These are phyloP conservation scores for Pampusana beccarii DNA, from an alignment of 2,113 vertebrate genomes.

Conservation along the genomic window DNA sequence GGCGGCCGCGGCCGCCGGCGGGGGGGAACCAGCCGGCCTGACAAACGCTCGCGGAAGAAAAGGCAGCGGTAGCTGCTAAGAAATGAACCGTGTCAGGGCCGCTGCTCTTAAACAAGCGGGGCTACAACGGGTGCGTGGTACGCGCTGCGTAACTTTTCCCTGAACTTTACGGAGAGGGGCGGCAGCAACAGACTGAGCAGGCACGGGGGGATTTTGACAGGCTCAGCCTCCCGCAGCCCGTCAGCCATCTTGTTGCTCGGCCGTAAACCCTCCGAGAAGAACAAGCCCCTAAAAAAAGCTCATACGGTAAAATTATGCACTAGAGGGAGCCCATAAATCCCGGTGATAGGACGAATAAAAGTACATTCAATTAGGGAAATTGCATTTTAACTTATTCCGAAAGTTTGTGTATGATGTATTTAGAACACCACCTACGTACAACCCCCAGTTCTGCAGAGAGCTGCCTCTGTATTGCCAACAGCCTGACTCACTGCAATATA, in stretches of 20 bases:
- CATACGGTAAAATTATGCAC: not conserved
- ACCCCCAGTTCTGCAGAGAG: not conserved
- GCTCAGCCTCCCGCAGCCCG: not conserved
- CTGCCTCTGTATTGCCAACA: not conserved
- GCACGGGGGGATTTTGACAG: not conserved
- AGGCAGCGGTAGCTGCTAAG: too few relatives aligned
- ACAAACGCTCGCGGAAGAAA: fast-evolving
- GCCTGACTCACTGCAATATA: constrained; percentile 6
- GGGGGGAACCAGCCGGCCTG: fast-evolving
- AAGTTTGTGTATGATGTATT: not conserved
- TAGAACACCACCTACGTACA: not conserved
- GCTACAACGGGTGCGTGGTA: not conserved
- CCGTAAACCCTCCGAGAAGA: not conserved
- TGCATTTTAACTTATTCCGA: not conserved
- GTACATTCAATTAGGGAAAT: not conserved
- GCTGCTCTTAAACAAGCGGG: fast-evolving
- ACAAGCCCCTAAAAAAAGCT: not conserved
- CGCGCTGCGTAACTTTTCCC: not conserved
- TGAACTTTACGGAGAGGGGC: not conserved
- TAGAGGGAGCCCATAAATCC: constrained; percentile 70
- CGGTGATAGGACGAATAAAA: not conserved
- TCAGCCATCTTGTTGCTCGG: constrained; percentile 74
- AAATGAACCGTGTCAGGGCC: fast-evolving
- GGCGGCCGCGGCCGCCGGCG: too few relatives aligned
- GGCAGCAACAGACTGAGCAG: not conserved